phyloP scores from a whole-genome alignment of 2,797 vertebrate species.

The Sylvilagus floridanus region DNA sequence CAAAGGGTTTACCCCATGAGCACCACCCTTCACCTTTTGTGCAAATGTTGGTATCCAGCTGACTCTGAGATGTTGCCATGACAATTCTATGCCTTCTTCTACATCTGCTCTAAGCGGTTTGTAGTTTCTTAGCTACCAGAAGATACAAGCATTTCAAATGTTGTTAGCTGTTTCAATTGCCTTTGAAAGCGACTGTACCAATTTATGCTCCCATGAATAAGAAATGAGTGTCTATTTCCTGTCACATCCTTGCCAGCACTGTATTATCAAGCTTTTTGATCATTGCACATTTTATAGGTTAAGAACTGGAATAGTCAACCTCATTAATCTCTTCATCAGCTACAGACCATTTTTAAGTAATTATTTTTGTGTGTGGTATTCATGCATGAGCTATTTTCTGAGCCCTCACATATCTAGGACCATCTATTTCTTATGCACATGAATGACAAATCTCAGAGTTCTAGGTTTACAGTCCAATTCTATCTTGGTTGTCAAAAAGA shows the following conservation, averaged over 20 bases:
- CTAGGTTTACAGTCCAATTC: neutral
- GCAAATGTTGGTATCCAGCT: neutral
- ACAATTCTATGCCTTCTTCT: neutral
- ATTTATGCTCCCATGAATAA: neutral
- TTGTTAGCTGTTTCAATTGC: neutral
- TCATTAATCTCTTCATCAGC: neutral
- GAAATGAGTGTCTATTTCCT: neutral
- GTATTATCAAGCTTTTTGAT: neutral
- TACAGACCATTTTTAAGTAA: neutral
- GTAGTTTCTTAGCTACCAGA: neutral
- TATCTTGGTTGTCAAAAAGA: neutral
- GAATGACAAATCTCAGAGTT: neutral
- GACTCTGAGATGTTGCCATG: neutral
- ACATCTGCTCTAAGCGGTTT: neutral
- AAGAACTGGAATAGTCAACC: slow-evolving; percentile 33
- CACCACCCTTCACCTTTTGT: neutral
- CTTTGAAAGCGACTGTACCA: neutral
- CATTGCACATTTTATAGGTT: neutral
- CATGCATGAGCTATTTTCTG: neutral
- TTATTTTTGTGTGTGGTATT: neutral
- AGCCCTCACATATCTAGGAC: neutral
- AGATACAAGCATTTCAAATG: slow-evolving; percentile 16
- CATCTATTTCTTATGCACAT: neutral
- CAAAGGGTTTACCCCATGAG: neutral
- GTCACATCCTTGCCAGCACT: neutral